Percentiles rank a stretch among this genome's conserved stretches.
Evolutionary conservation across 2,797 vertebrate species (phyloP).

Genomic region (Pagetopsis macropterus): DNA sequence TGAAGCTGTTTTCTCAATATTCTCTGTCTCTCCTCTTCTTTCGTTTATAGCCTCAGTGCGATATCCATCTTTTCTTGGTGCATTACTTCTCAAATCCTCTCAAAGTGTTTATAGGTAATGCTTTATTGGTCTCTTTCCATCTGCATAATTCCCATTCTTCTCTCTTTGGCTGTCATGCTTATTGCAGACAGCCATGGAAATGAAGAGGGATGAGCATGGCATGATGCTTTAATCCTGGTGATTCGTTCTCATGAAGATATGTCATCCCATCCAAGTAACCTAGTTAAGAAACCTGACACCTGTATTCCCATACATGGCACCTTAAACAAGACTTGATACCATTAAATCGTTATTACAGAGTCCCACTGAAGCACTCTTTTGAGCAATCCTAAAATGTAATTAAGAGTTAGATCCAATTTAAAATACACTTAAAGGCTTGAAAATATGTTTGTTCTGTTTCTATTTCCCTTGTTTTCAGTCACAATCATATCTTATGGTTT

Average conservation of each 20-base stretch:
- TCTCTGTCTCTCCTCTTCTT: not conserved
- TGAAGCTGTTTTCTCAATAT: constrained; percentile 1
- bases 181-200: constrained; percentile 65
- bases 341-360: too few relatives aligned
- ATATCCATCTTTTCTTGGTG: constrained; percentile 32
- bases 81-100: constrained; percentile 24
- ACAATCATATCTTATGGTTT: too few relatives aligned
- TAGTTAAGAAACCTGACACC: constrained; percentile 26
- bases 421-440: too few relatives aligned
- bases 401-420: too few relatives aligned
- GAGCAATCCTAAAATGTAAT: too few relatives aligned
- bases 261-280: constrained; percentile 55
- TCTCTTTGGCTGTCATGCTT: constrained; percentile 12
- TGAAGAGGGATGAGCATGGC: constrained; percentile 66
- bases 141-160: not conserved
- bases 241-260: constrained; percentile 71
- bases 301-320: constrained; percentile 13
- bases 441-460: too few relatives aligned
- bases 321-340: not conserved
- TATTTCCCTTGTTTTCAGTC: too few relatives aligned
- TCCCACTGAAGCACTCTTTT: too few relatives aligned
- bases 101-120: constrained; percentile 32
- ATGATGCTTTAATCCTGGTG: constrained; percentile 66
- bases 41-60: constrained; percentile 13
- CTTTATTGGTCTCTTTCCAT: constrained; percentile 33